Conservation (phyloP, 2,888 invertebrate species). For the Mesoligia furuncula region DNA sequence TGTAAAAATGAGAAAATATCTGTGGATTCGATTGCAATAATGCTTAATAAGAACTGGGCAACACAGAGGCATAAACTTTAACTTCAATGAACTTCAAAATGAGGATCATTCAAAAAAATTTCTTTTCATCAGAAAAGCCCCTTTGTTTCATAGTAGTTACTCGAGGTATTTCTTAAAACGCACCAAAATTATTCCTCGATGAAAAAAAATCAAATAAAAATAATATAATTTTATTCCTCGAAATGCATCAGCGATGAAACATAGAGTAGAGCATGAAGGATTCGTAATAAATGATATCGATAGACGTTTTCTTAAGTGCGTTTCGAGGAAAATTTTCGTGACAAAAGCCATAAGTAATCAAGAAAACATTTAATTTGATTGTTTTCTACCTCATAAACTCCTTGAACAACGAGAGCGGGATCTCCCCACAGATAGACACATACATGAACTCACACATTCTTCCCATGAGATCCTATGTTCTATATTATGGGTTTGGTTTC, state of each 20-base stretch:
- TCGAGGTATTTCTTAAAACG: too few relatives aligned
- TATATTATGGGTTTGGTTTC: too few relatives aligned
- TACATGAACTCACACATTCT: not conserved
- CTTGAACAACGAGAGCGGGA: not conserved
- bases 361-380: not conserved
- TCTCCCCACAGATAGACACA: not conserved
- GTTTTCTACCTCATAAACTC: not conserved
- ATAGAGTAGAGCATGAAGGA: too few relatives aligned
- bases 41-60: not conserved
- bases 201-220: too few relatives aligned
- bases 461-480: not conserved
- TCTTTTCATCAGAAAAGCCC: not conserved
- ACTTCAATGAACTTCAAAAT: not conserved
- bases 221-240: too few relatives aligned
- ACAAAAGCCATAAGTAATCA: not conserved
- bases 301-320: too few relatives aligned
- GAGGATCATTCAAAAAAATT: not conserved
- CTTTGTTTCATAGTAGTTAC: not conserved
- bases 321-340: too few relatives aligned
- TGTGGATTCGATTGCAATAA: conserved; percentile 16
- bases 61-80: too few relatives aligned
- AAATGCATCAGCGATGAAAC: too few relatives aligned
- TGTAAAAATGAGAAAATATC: not conserved
- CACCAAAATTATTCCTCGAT: too few relatives aligned
- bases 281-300: too few relatives aligned